phyloP scores from a whole-genome alignment of 2,797 vertebrate genomes.

The Prunella strophiata region DNA sequence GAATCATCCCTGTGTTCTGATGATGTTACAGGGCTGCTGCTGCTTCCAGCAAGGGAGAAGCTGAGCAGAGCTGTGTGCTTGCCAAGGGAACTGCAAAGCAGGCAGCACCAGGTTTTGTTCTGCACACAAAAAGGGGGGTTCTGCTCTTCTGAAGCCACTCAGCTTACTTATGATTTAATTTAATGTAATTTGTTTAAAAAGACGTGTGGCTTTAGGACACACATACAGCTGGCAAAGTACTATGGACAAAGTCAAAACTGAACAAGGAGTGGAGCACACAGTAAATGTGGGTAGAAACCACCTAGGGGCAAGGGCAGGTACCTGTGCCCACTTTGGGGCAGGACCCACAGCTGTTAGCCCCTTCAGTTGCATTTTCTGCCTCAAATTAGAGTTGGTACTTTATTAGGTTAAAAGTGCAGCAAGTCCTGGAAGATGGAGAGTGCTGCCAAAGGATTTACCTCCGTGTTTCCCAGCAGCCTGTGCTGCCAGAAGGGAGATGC shows the following conservation, averaged over 20 bases:
- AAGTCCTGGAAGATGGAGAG: background rate
- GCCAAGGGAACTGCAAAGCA: background rate
- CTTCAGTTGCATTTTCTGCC: background rate
- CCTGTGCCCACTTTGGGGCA: background rate
- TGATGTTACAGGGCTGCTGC: background rate
- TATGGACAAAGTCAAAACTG: background rate
- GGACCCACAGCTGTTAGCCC: background rate
- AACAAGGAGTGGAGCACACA: background rate
- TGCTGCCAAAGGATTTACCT: background rate
- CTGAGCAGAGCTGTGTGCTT: background rate
- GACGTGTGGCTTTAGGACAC: background rate
- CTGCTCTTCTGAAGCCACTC: background rate
- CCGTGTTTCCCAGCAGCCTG: fast-evolving
- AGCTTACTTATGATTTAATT: background rate
- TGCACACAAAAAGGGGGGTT: background rate
- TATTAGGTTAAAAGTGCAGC: background rate
- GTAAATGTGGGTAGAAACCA: background rate
- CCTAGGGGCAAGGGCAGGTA: fast-evolving
- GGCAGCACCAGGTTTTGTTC: background rate
- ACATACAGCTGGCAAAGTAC: background rate
- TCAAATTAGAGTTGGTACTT: fast-evolving
- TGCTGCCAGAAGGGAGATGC: background rate
- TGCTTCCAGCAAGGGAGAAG: background rate
- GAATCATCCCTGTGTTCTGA: background rate
- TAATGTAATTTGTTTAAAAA: background rate